phyloP scores from a whole-genome alignment of 2,113 vertebrate genomes.

The Panthera uncia region DNA sequence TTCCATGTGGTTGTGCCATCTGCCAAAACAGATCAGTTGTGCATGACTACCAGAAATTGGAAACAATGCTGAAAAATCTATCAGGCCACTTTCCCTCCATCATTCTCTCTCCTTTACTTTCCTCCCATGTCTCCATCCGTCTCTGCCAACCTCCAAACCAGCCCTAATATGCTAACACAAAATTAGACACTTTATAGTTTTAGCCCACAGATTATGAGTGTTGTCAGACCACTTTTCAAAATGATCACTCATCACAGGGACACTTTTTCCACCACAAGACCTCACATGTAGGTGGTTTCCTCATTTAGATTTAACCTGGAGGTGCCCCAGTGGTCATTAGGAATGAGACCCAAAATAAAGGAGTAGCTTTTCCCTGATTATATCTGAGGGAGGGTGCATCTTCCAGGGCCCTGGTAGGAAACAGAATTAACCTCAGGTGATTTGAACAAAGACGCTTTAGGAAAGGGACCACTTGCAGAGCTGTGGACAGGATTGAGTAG shows the following conservation, averaged over 20 bases:
- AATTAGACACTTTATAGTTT: neutral
- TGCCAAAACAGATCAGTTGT: neutral
- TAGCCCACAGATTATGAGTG: neutral
- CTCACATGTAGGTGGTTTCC: neutral
- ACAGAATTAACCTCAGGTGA: neutral
- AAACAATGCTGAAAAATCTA: neutral
- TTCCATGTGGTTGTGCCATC: neutral
- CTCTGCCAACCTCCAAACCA: neutral
- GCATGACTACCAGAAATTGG: neutral
- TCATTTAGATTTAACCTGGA: conserved; percentile 63
- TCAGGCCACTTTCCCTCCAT: neutral
- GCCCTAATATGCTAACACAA: neutral
- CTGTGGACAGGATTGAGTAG: neutral
- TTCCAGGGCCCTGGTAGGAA: neutral
- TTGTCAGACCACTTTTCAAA: neutral
- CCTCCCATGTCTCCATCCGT: neutral
- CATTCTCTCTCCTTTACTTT: neutral
- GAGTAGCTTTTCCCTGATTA: conserved; percentile 64
- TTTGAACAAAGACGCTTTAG: neutral
- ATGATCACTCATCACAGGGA: neutral
- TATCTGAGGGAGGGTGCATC: conserved; percentile 60
- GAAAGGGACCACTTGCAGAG: neutral
- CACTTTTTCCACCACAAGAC: conserved; percentile 65
- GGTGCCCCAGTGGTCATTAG: conserved; percentile 53
- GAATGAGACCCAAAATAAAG: conserved; percentile 64